Percentiles rank a stretch among this genome's conserved stretches.
Evolutionary conservation across 2,113 vertebrate genomes (phyloP).

Genomic region (Gnathonemus echidnorhynchus): DNA sequence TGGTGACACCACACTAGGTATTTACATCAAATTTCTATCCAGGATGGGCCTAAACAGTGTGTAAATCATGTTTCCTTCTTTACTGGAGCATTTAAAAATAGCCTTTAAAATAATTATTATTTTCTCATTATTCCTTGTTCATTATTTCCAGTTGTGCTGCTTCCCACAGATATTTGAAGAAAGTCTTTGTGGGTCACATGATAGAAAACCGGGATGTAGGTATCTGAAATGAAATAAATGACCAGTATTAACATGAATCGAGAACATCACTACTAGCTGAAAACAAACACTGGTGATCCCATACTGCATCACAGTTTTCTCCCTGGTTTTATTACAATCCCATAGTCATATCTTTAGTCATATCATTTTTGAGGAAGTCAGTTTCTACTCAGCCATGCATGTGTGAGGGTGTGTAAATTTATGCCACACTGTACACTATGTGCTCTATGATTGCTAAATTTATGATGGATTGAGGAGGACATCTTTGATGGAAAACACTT

Average conservation of each 20-base stretch:
- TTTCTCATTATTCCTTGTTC: neutral
- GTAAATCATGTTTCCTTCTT: neutral
- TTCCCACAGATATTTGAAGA: neutral
- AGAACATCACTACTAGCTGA: neutral
- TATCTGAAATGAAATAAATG: neutral
- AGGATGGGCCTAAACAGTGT: neutral
- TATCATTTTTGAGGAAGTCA: neutral
- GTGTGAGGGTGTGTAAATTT: neutral
- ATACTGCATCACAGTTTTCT: neutral
- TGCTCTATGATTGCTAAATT: neutral
- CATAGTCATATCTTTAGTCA: neutral
- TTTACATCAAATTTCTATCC: neutral
- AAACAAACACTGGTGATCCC: neutral
- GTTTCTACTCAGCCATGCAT: neutral
- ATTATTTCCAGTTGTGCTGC: neutral
- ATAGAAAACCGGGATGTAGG: neutral
- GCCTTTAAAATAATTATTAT: neutral
- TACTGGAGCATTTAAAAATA: neutral
- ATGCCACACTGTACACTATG: neutral
- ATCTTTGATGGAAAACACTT: constrained; percentile 13
- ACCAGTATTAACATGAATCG: neutral
- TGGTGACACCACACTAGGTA: neutral
- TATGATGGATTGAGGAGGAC: constrained; percentile 2
- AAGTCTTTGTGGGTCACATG: neutral
- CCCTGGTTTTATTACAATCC: neutral